Conservation (phyloP, 2,888 invertebrate species). For the Gasteruption jaculator region DNA sequence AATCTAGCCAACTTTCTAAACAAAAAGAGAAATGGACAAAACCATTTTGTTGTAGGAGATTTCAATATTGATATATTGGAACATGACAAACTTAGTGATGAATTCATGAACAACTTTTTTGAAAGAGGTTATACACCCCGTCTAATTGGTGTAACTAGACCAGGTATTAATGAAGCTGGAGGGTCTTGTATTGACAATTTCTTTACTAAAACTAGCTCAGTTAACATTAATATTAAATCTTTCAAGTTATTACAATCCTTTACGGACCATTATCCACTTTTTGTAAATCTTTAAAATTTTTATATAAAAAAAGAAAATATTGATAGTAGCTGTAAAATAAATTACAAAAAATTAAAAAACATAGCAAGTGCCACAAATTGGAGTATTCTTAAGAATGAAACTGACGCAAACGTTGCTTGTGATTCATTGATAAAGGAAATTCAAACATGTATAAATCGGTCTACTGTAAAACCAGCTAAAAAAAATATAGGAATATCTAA, state of each 20-base stretch:
- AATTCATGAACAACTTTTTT: constrained; percentile 1
- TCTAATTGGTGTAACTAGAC: constrained; percentile 3
- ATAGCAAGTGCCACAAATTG: not conserved
- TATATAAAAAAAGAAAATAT: too few relatives aligned
- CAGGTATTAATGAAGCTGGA: not conserved
- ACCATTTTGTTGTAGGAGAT: too few relatives aligned
- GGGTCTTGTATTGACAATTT: constrained; percentile 8
- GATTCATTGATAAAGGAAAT: not conserved
- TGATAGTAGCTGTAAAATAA: too few relatives aligned
- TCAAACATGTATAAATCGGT: not conserved
- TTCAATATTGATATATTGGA: too few relatives aligned
- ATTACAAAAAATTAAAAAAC: constrained; percentile 6
- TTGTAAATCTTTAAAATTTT: not conserved
- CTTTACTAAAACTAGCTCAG: not conserved
- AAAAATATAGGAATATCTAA: not conserved
- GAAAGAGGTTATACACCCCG: constrained; percentile 1
- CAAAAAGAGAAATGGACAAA: not conserved
- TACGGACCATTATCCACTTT: constrained; percentile 6
- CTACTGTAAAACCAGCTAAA: not conserved
- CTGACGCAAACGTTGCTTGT: not conserved
- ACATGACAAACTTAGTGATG: not conserved
- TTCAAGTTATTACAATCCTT: not conserved
- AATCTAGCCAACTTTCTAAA: not conserved
- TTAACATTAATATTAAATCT: not conserved
- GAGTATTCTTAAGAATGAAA: not conserved